Conservation (phyloP, 2,113 vertebrate species). For the Pipa parva region DNA sequence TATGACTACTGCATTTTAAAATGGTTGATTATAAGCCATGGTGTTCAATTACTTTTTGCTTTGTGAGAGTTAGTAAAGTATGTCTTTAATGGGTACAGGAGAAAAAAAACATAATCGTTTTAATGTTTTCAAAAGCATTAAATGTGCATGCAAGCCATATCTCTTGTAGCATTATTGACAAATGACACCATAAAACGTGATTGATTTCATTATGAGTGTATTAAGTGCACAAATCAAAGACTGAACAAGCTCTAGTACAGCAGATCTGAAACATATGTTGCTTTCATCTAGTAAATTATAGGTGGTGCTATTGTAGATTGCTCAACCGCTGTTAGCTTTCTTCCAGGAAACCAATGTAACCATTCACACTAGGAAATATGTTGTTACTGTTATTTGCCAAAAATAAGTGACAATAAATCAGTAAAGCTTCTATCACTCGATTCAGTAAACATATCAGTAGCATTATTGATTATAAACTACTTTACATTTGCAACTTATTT, state of each 20-base stretch:
- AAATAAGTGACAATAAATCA: no score
- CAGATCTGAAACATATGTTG: neutral
- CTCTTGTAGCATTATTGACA: slow-evolving; percentile 21
- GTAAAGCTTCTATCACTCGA: no score
- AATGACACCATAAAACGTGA: slow-evolving; percentile 28
- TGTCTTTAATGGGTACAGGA: neutral
- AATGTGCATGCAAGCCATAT: neutral
- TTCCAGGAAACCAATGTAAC: neutral
- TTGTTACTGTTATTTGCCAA: no score
- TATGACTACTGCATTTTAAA: no score
- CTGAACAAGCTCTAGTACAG: neutral
- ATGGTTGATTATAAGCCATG: neutral
- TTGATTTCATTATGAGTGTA: slow-evolving; percentile 30
- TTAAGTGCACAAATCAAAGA: slow-evolving; percentile 18
- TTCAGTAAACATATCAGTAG: no score
- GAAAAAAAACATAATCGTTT: neutral
- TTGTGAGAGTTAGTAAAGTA: neutral
- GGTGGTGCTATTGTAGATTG: neutral
- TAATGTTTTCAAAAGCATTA: neutral
- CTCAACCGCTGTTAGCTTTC: neutral
- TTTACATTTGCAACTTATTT: no score
- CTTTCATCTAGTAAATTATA: slow-evolving; percentile 23
- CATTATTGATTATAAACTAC: no score
- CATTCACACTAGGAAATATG: neutral
- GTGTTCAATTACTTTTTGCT: neutral